A percentile compares a stretch with the other conserved stretches of the same genome.
These are phyloP conservation scores for Oncorhynchus tshawytscha DNA, from an alignment of 2,113 vertebrate genomes.

Conservation along the genomic window DNA sequence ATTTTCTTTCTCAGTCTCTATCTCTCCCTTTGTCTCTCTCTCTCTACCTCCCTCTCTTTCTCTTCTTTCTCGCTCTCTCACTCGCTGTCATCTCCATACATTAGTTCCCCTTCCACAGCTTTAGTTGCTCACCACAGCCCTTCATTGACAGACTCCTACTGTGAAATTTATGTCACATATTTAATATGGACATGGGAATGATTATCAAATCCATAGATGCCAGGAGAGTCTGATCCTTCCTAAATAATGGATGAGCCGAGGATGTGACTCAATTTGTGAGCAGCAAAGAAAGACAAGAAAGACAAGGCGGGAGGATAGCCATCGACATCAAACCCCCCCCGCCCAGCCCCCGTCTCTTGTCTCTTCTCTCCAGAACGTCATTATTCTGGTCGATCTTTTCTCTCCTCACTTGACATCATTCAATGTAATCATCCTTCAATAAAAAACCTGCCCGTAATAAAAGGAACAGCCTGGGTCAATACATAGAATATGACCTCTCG, in stretches of 20 bases:
- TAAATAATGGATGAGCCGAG: slow-evolving; percentile 97
- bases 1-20: not conserved
- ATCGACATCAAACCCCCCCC: slow-evolving; percentile 69
- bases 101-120: slow-evolving; percentile 78
- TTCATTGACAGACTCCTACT: slow-evolving; percentile 79
- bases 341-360: slow-evolving; percentile 42
- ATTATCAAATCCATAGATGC: slow-evolving; percentile 97
- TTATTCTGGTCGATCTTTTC: slow-evolving; percentile 88
- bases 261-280: slow-evolving; percentile 96
- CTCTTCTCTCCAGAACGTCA: slow-evolving; percentile 78
- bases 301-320: slow-evolving; percentile 58
- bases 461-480: slow-evolving; percentile 87
- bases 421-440: slow-evolving; percentile 88
- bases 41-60: not conserved
- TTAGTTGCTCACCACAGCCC: slow-evolving; percentile 76
- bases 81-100: slow-evolving; percentile 72
- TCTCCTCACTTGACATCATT: slow-evolving; percentile 87
- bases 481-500: slow-evolving; percentile 73
- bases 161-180: slow-evolving; percentile 96
- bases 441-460: slow-evolving; percentile 87
- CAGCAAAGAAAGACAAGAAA: slow-evolving; percentile 76
- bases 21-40: not conserved
- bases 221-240: slow-evolving; percentile 89
- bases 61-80: not conserved
- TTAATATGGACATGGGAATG: slow-evolving; percentile 98